phyloP scores from a whole-genome alignment of 2,888 invertebrate genomes.

The Cremastinae sp. region DNA sequence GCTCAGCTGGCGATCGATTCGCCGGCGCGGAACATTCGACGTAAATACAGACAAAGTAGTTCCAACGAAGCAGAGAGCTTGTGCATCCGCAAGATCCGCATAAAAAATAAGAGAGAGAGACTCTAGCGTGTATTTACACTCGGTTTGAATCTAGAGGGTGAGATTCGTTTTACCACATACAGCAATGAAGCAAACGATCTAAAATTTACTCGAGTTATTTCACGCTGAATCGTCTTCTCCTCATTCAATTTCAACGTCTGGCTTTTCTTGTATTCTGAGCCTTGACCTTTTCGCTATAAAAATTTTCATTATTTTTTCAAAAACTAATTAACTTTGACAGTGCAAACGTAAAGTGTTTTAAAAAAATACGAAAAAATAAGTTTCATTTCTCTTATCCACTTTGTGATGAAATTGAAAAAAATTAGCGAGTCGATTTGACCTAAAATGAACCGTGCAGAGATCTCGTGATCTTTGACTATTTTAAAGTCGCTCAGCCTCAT shows the following conservation, averaged over 20 bases:
- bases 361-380: neutral
- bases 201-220: slow-evolving; percentile 1
- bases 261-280: neutral
- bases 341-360: too few species aligned
- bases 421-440: too few species aligned
- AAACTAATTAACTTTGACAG: too few species aligned
- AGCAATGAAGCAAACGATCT: slow-evolving; percentile 6
- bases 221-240: neutral
- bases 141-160: slow-evolving; percentile 32
- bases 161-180: slow-evolving; percentile 52
- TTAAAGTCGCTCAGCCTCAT: slow-evolving; percentile 69
- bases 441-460: neutral
- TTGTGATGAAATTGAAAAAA: too few species aligned
- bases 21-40: slow-evolving; percentile 30
- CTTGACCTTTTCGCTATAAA: too few species aligned
- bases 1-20: slow-evolving; percentile 75
- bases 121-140: slow-evolving; percentile 52
- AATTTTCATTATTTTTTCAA: too few species aligned
- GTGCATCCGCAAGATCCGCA: slow-evolving; percentile 25
- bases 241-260: neutral
- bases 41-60: slow-evolving; percentile 36
- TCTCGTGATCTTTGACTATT: slow-evolving; percentile 58
- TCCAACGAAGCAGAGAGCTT: slow-evolving; percentile 44
- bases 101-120: slow-evolving; percentile 15
- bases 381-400: neutral